phyloP scores from a whole-genome alignment of 2,113 vertebrate species.

The Dicaeum eximium region DNA sequence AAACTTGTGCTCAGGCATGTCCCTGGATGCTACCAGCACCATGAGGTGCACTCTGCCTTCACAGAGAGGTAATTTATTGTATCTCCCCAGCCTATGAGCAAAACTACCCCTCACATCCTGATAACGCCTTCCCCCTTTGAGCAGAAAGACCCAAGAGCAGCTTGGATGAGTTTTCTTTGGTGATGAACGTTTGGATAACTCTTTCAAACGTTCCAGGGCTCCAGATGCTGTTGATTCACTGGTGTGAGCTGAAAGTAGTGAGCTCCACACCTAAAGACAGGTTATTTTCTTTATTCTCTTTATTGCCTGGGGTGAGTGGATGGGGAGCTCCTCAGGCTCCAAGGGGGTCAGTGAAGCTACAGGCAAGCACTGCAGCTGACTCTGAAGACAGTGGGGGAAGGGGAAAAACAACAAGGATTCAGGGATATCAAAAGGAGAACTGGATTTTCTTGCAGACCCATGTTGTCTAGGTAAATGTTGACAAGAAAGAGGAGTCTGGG shows the following conservation, averaged over 20 bases:
- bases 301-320: neutral
- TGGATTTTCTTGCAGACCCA: neutral
- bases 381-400: neutral
- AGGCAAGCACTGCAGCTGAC: neutral
- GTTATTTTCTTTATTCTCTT: neutral
- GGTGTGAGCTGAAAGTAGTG: neutral
- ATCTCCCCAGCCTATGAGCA: neutral
- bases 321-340: neutral
- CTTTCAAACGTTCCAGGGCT: neutral
- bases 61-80: neutral
- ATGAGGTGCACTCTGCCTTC: neutral
- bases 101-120: neutral
- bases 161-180: neutral
- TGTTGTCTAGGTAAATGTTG: neutral
- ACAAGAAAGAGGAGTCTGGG: neutral
- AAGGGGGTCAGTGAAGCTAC: neutral
- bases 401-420: neutral
- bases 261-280: neutral
- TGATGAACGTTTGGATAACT: neutral
- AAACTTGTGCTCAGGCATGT: slow-evolving; percentile 28
- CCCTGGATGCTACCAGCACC: neutral
- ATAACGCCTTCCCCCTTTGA: neutral
- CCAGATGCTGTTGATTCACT: neutral
- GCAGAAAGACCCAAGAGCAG: neutral
- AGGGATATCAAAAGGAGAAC: neutral